These are phyloP conservation scores for Hipparchia semele DNA, from an alignment of 2,888 invertebrate species.

Conservation along the genomic window DNA sequence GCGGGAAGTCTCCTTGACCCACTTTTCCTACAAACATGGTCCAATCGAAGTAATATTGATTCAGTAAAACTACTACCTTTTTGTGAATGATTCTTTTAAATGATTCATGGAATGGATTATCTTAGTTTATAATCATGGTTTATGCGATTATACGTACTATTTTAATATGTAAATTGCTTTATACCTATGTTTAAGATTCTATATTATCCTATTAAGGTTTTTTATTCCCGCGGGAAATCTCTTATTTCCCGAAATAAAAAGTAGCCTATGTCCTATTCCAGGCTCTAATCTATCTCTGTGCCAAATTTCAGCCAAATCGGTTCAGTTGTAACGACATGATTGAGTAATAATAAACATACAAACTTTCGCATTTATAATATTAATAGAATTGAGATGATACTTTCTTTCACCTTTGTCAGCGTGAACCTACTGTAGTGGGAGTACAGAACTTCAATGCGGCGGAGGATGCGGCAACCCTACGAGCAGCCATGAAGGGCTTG, in stretches of 20 bases:
- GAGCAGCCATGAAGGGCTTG: constrained; percentile 89
- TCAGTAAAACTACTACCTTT: neutral
- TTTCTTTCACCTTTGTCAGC: constrained; percentile 46
- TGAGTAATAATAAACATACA: too few relatives aligned
- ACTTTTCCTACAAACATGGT: constrained; percentile 20
- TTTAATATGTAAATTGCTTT: neutral
- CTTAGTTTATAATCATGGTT: neutral
- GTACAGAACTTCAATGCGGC: constrained; percentile 84
- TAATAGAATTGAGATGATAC: neutral
- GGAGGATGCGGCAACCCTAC: constrained; percentile 85
- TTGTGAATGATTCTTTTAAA: neutral
- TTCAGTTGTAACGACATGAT: too few relatives aligned
- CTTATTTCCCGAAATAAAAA: too few relatives aligned
- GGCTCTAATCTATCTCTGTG: too few relatives aligned
- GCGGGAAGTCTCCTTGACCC: constrained; percentile 37
- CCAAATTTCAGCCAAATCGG: too few relatives aligned
- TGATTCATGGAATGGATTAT: constrained; percentile 11
- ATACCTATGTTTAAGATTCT: neutral
- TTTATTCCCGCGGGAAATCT: too few relatives aligned
- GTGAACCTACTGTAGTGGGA: constrained; percentile 84
- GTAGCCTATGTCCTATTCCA: too few relatives aligned
- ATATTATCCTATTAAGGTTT: too few relatives aligned
- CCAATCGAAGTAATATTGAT: neutral
- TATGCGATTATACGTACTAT: neutral
- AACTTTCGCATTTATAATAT: too few relatives aligned